Evolutionary conservation across 2,113 vertebrate species (phyloP), one percentile per base, ranked within the genome.

Genomic region (Verasper variegatus): DNA sequence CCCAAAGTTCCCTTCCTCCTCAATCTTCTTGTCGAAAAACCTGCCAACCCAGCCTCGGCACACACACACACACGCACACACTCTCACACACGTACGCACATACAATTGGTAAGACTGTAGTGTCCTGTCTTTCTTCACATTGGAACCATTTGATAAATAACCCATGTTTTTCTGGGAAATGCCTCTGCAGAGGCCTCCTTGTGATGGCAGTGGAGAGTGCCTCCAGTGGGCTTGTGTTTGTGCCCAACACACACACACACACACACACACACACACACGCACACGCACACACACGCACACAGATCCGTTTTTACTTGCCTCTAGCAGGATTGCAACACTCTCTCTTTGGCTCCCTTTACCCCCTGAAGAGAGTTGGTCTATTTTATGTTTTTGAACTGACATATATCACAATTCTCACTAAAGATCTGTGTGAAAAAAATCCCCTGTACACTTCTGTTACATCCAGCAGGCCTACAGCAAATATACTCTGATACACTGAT

Each of bases 131-230:
- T 90, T 91, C 82, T 83, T 90, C 92, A 91, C 75, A 83, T 74
- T 91, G 87, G 78, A 93, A 82, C 80, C 78, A 91, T 92, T 93
- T 89, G 80, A 83, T 84, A 89, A 88, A 86, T 83, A 89, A 85
- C 62, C 71, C 75, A n/a, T 58, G 75, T 70, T 85, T 82, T 89
- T 92, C 90, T 83, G 80, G 83, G 91, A 92, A 92, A 85, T 85
- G 81, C 85, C 90, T 85, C 88, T 71, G 76, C 88, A 61, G 76
- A 88, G 89, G 82, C 88, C 88, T 89, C 92, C 86, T 89, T 80
- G 83, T 86, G 89, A 89, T 91, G 92, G 89, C 86, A 88, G 66
- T 77, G 78, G 78, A 80, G 77, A 82, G 71, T 74, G 70, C 81
- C 90, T 89, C 88, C 82, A 78, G 77, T 88, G 88, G 78, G 72